These are phyloP conservation scores for Serrognathus titanus DNA, from an alignment of 2,888 invertebrate species.

Conservation along the genomic window DNA sequence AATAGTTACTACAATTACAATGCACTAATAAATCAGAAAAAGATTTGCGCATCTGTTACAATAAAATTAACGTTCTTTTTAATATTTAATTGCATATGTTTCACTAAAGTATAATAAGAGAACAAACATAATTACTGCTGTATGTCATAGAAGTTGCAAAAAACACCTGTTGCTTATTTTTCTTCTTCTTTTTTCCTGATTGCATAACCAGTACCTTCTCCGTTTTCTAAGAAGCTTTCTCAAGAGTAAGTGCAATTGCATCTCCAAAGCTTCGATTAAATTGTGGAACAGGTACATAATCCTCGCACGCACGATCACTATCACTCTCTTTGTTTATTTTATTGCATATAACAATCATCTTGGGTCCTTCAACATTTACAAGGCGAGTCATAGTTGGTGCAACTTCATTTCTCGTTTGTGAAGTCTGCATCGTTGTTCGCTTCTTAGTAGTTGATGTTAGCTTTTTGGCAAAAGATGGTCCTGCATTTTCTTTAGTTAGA, in stretches of 20 bases:
- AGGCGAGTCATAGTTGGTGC: slow-evolving; percentile 25
- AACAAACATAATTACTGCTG: slow-evolving; percentile 35
- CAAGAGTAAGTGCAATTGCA: slow-evolving; percentile 62
- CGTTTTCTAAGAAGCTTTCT: slow-evolving; percentile 47
- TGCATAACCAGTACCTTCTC: slow-evolving; percentile 26
- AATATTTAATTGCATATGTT: neutral
- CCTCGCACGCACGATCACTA: slow-evolving; percentile 50
- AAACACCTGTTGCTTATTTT: slow-evolving; percentile 70
- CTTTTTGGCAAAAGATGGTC: slow-evolving; percentile 59
- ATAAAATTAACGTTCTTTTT: neutral
- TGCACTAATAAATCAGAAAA: neutral
- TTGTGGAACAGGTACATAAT: slow-evolving; percentile 52
- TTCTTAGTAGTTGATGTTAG: slow-evolving; percentile 36
- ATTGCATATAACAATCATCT: slow-evolving; percentile 19
- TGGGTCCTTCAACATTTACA: slow-evolving; percentile 36
- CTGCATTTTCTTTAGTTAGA: slow-evolving; percentile 36
- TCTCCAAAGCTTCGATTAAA: slow-evolving; percentile 60
- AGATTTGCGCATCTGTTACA: slow-evolving; percentile 4
- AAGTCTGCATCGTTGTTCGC: slow-evolving; percentile 29
- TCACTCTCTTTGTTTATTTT: slow-evolving; percentile 15
- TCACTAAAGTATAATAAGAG: slow-evolving; percentile 2
- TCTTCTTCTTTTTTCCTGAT: slow-evolving; percentile 61
- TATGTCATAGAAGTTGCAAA: slow-evolving; percentile 60
- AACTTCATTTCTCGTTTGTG: slow-evolving; percentile 27
- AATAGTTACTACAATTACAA: too few relatives aligned